phyloP scores from a whole-genome alignment of 2,113 vertebrate genomes.

The Rousettus leschenaultii region DNA sequence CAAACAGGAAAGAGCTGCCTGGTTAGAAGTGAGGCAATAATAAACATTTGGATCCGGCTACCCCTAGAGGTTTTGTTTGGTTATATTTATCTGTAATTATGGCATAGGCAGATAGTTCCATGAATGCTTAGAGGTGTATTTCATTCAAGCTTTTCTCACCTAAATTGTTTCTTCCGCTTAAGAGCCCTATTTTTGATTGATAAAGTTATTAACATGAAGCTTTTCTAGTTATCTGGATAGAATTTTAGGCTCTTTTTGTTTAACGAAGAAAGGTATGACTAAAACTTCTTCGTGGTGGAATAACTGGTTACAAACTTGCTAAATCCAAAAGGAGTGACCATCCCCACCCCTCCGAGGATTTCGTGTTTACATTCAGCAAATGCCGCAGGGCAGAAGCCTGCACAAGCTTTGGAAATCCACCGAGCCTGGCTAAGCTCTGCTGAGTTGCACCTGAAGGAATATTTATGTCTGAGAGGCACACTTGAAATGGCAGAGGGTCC shows the following conservation, averaged over 20 bases:
- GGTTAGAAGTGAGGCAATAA: background rate
- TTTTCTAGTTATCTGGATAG: background rate
- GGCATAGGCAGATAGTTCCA: rapidly evolving
- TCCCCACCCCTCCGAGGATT: too few species aligned
- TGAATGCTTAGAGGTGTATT: background rate
- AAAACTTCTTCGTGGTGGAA: background rate
- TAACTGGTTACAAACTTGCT: background rate
- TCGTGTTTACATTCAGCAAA: background rate
- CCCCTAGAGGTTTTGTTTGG: background rate
- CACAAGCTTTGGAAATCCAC: background rate
- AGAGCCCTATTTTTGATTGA: background rate
- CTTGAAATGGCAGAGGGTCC: background rate
- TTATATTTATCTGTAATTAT: background rate
- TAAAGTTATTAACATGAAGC: background rate
- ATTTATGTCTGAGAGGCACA: background rate
- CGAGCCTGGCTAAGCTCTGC: background rate
- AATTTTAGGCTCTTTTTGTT: background rate
- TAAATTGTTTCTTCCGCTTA: background rate
- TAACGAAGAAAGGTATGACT: background rate
- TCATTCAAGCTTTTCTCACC: background rate
- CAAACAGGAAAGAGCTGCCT: background rate
- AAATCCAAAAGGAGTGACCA: background rate
- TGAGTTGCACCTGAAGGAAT: background rate
- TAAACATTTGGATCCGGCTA: background rate
- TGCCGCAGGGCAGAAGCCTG: background rate